These are phyloP conservation scores for Sialia sialis DNA, from an alignment of 2,113 vertebrate genomes.

Conservation along the genomic window DNA sequence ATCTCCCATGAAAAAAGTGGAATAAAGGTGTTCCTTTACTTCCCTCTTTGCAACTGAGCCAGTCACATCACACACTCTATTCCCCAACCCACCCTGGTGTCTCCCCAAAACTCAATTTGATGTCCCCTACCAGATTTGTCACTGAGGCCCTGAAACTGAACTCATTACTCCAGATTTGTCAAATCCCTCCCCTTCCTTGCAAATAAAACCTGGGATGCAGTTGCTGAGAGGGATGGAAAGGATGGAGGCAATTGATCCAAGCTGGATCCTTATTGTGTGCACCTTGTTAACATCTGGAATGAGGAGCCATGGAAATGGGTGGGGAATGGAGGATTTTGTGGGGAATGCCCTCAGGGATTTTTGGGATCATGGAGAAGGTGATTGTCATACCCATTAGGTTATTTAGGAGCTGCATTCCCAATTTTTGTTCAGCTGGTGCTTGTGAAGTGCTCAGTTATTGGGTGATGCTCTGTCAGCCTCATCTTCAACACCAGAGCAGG, in stretches of 20 bases:
- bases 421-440: too few relatives aligned
- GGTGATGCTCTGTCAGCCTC: neutral
- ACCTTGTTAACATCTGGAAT: neutral
- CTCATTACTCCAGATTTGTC: rapidly evolving
- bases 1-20: neutral
- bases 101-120: rapidly evolving
- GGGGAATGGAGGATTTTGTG: neutral
- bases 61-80: rapidly evolving
- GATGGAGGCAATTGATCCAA: neutral
- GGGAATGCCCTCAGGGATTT: neutral
- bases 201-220: neutral
- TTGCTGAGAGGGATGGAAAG: neutral
- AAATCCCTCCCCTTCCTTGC: neutral
- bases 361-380: neutral
- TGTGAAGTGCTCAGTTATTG: neutral
- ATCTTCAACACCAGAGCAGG: neutral
- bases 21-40: neutral
- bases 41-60: neutral
- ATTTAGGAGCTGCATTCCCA: neutral
- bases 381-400: neutral
- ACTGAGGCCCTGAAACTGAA: neutral
- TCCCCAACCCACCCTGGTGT: neutral
- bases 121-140: neutral
- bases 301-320: neutral
- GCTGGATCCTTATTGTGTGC: neutral